phyloP scores from a whole-genome alignment of 2,113 vertebrate genomes.

The Tretioscincus oriximinensis region DNA sequence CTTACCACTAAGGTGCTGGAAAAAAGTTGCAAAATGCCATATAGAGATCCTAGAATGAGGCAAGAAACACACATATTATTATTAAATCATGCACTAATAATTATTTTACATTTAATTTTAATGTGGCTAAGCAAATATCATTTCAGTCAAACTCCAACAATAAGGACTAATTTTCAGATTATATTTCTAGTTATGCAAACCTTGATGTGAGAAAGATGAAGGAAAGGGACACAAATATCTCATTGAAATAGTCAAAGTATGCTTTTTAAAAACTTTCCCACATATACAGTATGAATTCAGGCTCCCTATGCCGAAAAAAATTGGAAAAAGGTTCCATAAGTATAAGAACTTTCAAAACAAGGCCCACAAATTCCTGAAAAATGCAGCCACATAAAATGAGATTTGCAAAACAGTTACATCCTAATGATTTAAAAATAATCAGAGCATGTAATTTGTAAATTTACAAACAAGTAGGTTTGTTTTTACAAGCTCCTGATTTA shows the following conservation, averaged over 20 bases:
- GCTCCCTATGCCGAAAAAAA: background rate
- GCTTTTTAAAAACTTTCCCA: background rate
- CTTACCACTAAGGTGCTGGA: constrained; percentile 95
- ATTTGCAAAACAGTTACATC: too few species aligned
- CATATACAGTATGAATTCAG: background rate
- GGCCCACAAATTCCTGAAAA: too few species aligned
- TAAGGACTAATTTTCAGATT: background rate
- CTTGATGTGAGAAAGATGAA: background rate
- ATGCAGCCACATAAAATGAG: too few species aligned
- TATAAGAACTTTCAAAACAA: background rate
- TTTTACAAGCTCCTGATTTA: too few species aligned
- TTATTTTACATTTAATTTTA: background rate
- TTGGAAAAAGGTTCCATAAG: background rate
- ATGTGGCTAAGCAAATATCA: background rate
- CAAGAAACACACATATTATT: background rate
- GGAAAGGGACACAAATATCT: background rate
- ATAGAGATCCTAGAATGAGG: constrained; percentile 85
- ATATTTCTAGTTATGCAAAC: background rate
- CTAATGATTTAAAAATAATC: too few species aligned
- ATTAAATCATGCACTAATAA: background rate
- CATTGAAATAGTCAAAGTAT: background rate
- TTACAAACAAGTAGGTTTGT: too few species aligned
- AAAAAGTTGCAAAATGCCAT: constrained; percentile 91
- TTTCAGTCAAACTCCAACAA: too few species aligned
- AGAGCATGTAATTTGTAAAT: too few species aligned